Evolutionary conservation across 2,797 vertebrate species (phyloP).

Genomic region (Pelochelys cantorii): DNA sequence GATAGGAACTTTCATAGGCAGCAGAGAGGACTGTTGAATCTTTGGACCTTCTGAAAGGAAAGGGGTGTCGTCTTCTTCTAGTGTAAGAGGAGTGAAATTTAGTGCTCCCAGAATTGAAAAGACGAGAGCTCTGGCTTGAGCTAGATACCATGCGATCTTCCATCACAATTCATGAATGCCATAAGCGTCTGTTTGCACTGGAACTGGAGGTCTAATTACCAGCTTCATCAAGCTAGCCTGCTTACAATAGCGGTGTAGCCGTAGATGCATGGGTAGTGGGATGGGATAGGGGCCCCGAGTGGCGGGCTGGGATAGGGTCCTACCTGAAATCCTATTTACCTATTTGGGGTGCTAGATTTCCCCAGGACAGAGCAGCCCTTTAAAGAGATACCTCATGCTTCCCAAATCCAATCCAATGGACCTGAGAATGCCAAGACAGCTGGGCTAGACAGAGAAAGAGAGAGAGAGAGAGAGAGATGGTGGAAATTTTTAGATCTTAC

Average conservation of each 20-base stretch:
- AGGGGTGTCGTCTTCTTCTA: neutral
- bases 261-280: too few species aligned
- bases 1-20: neutral
- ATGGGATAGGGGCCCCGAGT: too few species aligned
- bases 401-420: too few species aligned
- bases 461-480: neutral
- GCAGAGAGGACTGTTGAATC: accelerated
- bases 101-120: neutral
- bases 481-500: neutral
- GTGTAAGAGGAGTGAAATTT: neutral
- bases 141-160: neutral
- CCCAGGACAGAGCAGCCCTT: too few species aligned
- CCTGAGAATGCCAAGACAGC: neutral
- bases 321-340: too few species aligned
- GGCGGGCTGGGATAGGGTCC: too few species aligned
- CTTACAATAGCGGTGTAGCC: too few species aligned
- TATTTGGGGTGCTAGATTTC: too few species aligned
- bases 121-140: neutral
- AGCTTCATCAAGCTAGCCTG: too few species aligned
- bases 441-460: neutral
- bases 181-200: neutral
- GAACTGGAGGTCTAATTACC: too few species aligned
- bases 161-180: accelerated
- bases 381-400: too few species aligned
- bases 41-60: neutral